Evolutionary conservation across 2,113 vertebrate genomes (phyloP).

Genomic region (Speoplatyrhinus poulsoni): DNA sequence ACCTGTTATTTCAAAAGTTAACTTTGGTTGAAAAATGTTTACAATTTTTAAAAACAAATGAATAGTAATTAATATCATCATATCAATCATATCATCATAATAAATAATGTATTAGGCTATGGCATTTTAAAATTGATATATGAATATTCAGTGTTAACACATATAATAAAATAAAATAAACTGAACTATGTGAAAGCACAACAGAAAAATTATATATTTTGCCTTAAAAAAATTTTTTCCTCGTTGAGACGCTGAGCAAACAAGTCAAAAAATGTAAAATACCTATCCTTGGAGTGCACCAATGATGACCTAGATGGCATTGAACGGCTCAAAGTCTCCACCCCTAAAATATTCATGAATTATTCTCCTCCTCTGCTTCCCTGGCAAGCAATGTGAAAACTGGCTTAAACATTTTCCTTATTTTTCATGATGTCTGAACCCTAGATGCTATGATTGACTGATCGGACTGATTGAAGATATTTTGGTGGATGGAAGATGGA

Average conservation of each 20-base stretch:
- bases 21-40: constrained; percentile 2
- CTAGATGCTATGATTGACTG: constrained; percentile 45
- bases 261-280: constrained; percentile 57
- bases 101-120: constrained; percentile 48
- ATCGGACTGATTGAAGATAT: constrained; percentile 67
- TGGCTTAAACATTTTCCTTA: constrained; percentile 29
- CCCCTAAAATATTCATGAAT: constrained; percentile 74
- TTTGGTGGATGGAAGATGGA: constrained; percentile 57
- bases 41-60: constrained; percentile 12
- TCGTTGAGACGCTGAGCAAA: constrained; percentile 59
- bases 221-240: constrained; percentile 53
- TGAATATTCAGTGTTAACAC: constrained; percentile 57
- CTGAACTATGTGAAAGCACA: constrained; percentile 17
- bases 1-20: constrained; percentile 7
- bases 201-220: constrained; percentile 29
- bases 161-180: constrained; percentile 47
- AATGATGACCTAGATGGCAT: constrained; percentile 71
- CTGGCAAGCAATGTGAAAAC: constrained; percentile 52
- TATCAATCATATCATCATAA: no score
- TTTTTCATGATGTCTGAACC: constrained; percentile 42
- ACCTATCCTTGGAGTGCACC: constrained; percentile 55
- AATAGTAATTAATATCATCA: constrained; percentile 33
- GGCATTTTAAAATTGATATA: constrained; percentile 49
- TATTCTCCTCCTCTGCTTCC: constrained; percentile 31
- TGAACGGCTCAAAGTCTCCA: constrained; percentile 67